phyloP scores from a whole-genome alignment of 2,797 vertebrate species.

The Clamator glandarius region DNA sequence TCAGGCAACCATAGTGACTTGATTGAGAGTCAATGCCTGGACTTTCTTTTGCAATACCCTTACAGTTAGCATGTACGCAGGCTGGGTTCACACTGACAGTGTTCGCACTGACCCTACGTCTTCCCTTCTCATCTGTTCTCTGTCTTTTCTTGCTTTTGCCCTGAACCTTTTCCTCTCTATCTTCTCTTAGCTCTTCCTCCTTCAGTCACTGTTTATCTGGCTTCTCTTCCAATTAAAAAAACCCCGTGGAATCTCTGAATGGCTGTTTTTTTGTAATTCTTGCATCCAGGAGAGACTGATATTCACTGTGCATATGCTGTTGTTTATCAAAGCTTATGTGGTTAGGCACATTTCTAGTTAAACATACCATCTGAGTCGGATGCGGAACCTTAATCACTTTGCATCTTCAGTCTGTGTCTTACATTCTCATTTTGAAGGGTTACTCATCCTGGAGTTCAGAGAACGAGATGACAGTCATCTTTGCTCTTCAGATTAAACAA shows the following conservation, averaged over 20 bases:
- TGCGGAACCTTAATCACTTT: not conserved
- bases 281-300: not conserved
- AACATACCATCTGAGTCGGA: accelerated
- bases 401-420: not conserved
- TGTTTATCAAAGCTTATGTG: not conserved
- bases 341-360: not conserved
- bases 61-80: not conserved
- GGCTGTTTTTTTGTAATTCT: not conserved
- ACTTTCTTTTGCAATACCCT: not conserved
- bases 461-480: not conserved
- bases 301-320: not conserved
- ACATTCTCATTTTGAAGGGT: not conserved
- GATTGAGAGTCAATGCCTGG: not conserved
- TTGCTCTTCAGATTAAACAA: conserved; percentile 33
- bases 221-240: not conserved
- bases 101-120: not conserved
- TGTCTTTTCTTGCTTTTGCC: not conserved
- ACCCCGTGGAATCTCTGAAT: not conserved
- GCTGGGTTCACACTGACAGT: not conserved
- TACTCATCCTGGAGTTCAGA: conserved; percentile 3
- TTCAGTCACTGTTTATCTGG: not conserved
- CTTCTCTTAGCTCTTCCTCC: not conserved
- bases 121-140: not conserved
- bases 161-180: not conserved
- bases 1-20: not conserved